Evolutionary conservation across 2,113 vertebrate genomes (phyloP).

Genomic region (Alligator sinensis): DNA sequence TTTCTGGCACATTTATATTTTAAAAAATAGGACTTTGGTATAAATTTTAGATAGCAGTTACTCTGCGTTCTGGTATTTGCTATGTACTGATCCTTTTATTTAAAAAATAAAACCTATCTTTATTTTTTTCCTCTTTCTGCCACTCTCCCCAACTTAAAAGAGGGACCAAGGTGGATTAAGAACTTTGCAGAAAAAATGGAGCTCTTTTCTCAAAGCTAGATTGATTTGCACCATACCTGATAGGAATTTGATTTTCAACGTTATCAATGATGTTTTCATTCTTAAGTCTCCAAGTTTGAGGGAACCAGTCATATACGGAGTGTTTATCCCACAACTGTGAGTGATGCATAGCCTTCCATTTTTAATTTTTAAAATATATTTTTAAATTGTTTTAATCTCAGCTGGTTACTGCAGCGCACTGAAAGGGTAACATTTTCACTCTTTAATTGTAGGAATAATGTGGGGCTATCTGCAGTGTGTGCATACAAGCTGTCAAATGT

Average conservation of each 20-base stretch:
- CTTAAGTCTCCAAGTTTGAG: conserved; percentile 83
- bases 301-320: conserved; percentile 91
- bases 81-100: not conserved
- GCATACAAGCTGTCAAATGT: conserved; percentile 88
- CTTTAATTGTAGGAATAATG: conserved; percentile 85
- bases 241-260: conserved; percentile 95
- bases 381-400: not conserved
- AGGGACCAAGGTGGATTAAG: conserved; percentile 93
- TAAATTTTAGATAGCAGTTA: not conserved
- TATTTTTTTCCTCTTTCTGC: not conserved
- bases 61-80: not conserved
- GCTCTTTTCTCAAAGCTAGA: conserved; percentile 95
- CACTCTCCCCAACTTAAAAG: conserved; percentile 67
- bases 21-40: not conserved
- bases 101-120: not conserved
- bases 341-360: conserved; percentile 55
- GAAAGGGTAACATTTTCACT: not conserved
- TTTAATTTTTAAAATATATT: not conserved
- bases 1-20: not conserved
- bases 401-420: not conserved
- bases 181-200: conserved; percentile 98
- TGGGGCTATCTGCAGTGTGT: conserved; percentile 95
- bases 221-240: conserved; percentile 93
- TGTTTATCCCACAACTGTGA: conserved; percentile 95
- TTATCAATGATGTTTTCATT: conserved; percentile 92